Conservation (phyloP, 2,888 invertebrate genomes). For the Leucania comma region DNA sequence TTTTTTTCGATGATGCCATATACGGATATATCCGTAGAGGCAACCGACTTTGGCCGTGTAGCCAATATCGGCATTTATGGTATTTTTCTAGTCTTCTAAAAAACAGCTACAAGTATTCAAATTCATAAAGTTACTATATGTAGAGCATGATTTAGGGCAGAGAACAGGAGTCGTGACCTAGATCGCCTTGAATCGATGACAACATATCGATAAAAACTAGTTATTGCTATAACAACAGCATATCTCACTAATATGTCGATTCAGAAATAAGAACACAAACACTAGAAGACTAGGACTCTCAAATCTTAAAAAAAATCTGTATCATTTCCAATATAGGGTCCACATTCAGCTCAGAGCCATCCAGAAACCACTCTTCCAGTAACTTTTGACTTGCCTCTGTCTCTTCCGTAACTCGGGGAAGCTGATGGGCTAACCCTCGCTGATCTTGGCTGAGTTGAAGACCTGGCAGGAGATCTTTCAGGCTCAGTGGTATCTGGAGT, state of each 20-base stretch:
- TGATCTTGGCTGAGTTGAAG: conserved; percentile 69
- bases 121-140: too few species aligned
- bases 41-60: too few species aligned
- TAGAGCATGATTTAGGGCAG: too few species aligned
- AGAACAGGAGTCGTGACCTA: conserved; percentile 15
- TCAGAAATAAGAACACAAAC: conserved; percentile 31
- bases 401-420: conserved; percentile 81
- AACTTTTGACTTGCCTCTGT: conserved; percentile 93
- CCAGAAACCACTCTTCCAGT: conserved; percentile 94
- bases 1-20: too few species aligned
- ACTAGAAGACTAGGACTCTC: conserved; percentile 13
- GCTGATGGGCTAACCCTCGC: conserved; percentile 82
- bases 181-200: conserved; percentile 11
- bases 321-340: neutral
- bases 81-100: neutral
- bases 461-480: conserved; percentile 55
- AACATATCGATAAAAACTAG: conserved; percentile 58
- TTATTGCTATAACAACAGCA: conserved; percentile 79
- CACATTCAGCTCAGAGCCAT: conserved; percentile 89
- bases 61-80: neutral
- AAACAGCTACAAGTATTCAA: too few species aligned
- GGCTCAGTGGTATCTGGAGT: conserved; percentile 52
- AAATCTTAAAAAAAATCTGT: neutral
- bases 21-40: too few species aligned
- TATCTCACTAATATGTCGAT: conserved; percentile 82